Evolutionary conservation across 2,113 vertebrate genomes (phyloP).

Genomic region (Balaenoptera acutorostrata): DNA sequence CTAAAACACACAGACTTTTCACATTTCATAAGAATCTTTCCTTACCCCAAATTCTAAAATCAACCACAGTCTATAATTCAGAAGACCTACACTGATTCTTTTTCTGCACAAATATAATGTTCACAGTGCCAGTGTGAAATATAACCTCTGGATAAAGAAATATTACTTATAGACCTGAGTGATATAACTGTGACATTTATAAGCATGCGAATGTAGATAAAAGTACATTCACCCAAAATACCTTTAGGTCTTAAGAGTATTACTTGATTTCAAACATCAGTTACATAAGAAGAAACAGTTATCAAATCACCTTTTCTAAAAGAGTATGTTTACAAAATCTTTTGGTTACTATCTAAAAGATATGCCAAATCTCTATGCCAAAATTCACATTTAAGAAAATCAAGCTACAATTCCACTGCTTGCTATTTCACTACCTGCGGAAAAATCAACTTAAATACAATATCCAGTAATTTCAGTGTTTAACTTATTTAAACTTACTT

Average conservation of each 20-base stretch:
- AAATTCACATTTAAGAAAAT: constrained; percentile 32
- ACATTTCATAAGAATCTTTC: constrained; percentile 7
- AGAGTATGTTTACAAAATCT: background rate
- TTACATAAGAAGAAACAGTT: background rate
- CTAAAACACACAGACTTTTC: background rate
- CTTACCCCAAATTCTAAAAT: constrained; percentile 43
- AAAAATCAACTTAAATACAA: constrained; percentile 16
- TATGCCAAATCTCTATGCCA: background rate
- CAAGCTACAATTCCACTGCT: background rate
- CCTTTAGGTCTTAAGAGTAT: background rate
- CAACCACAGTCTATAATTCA: constrained; percentile 7
- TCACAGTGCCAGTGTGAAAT: constrained; percentile 33
- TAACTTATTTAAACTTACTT: background rate
- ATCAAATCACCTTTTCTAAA: background rate
- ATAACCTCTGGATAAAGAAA: constrained; percentile 35
- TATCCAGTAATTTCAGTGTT: background rate
- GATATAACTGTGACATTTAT: background rate
- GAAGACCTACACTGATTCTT: constrained; percentile 32
- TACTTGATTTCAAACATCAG: constrained; percentile 1
- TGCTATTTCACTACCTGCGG: background rate
- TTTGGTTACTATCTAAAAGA: background rate
- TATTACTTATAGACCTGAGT: background rate
- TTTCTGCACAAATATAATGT: constrained; percentile 26
- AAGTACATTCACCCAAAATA: constrained; percentile 27
- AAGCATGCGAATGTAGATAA: constrained; percentile 10